Conservation (phyloP, 2,113 vertebrate genomes). For the Lycaon pictus region DNA sequence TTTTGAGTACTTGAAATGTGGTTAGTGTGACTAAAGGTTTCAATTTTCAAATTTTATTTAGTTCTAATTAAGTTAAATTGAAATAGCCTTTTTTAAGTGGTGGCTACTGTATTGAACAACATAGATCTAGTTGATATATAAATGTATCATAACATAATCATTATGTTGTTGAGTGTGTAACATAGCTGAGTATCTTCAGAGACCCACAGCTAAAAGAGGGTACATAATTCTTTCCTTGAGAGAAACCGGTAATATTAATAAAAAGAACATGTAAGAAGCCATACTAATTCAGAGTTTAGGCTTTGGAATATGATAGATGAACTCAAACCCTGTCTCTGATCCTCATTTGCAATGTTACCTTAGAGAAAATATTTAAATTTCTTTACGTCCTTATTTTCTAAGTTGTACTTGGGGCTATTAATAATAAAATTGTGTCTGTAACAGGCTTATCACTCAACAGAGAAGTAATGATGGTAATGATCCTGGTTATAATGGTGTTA, state of each 20-base stretch:
- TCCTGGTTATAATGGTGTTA: neutral
- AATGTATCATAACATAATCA: neutral
- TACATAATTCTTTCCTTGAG: neutral
- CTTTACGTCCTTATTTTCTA: neutral
- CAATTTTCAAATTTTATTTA: neutral
- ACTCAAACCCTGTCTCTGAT: neutral
- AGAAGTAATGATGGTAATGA: neutral
- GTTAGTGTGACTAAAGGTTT: neutral
- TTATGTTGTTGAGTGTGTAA: neutral
- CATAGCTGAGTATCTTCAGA: neutral
- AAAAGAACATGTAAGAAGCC: neutral
- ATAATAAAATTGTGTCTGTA: neutral
- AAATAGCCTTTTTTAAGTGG: neutral
- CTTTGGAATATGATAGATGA: neutral
- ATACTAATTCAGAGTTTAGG: neutral
- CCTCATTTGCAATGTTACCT: neutral
- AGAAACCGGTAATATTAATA: neutral
- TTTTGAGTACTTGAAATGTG: neutral
- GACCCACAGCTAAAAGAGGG: neutral
- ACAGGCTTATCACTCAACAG: neutral
- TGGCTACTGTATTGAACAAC: neutral
- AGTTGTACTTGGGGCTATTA: neutral
- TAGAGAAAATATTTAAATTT: conserved; percentile 15
- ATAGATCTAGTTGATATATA: neutral
- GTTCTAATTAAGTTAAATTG: conserved; percentile 6